These are phyloP conservation scores for Diaprepes abbreviatus DNA, from an alignment of 2,888 invertebrate genomes.

Conservation along the genomic window DNA sequence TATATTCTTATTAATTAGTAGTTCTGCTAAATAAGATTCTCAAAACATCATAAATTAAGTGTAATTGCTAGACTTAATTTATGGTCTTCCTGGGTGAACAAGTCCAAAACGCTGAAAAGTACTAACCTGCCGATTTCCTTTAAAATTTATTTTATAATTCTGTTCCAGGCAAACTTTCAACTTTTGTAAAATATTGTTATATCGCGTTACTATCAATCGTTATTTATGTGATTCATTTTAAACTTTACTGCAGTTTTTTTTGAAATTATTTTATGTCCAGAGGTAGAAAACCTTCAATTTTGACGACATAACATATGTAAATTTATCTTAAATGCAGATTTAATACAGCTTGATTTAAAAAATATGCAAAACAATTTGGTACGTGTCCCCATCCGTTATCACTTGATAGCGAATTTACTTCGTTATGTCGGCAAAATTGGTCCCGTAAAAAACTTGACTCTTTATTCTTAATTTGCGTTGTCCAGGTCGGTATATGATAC, in stretches of 20 bases:
- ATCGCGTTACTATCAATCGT: constrained; percentile 42
- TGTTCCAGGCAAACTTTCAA: neutral
- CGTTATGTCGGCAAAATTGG: constrained; percentile 35
- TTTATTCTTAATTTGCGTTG: constrained; percentile 7
- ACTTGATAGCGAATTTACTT: constrained; percentile 42
- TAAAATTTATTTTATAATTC: too few relatives aligned
- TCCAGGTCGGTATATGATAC: neutral
- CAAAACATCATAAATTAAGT: too few relatives aligned
- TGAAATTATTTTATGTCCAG: constrained; percentile 33
- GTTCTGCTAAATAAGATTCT: too few relatives aligned
- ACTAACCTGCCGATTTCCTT: too few relatives aligned
- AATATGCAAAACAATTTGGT: constrained; percentile 58
- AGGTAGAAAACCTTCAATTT: constrained; percentile 45
- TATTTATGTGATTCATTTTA: constrained; percentile 42
- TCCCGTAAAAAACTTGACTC: constrained; percentile 21
- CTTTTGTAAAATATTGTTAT: constrained; percentile 34
- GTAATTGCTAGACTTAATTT: too few relatives aligned
- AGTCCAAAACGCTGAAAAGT: too few relatives aligned
- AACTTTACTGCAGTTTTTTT: constrained; percentile 36
- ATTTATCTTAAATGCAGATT: constrained; percentile 60
- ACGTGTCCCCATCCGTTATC: constrained; percentile 45
- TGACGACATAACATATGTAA: constrained; percentile 57
- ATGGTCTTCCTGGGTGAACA: too few relatives aligned
- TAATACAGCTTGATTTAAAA: constrained; percentile 59
- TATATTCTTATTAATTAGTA: too few relatives aligned